Conservation (phyloP, 2,888 invertebrate genomes). For the Crocallis elinguaria region DNA sequence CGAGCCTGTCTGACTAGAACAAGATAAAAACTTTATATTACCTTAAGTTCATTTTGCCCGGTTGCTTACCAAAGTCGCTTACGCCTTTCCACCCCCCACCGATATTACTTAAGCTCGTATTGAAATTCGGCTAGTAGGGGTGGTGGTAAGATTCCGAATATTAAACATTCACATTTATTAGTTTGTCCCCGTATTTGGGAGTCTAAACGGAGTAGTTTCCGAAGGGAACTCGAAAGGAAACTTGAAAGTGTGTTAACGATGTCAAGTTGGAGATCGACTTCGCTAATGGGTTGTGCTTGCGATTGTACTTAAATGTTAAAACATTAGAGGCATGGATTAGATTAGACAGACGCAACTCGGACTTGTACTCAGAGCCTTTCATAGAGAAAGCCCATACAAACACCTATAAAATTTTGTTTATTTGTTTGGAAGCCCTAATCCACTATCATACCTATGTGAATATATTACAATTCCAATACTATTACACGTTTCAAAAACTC, state of each 20-base stretch:
- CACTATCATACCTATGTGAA: no score
- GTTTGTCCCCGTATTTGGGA: constrained; percentile 82
- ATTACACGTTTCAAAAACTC: no score
- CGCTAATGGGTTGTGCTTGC: constrained; percentile 63
- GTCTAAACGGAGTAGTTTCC: constrained; percentile 79
- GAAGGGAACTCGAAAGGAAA: constrained; percentile 44
- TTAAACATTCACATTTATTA: constrained; percentile 84
- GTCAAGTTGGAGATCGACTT: constrained; percentile 50
- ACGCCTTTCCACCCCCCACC: constrained; percentile 40
- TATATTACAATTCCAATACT: no score
- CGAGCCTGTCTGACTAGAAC: no score
- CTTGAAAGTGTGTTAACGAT: constrained; percentile 79
- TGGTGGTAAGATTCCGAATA: constrained; percentile 60
- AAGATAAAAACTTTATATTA: not conserved
- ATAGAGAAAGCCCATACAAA: no score
- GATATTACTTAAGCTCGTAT: constrained; percentile 78
- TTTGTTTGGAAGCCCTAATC: no score
- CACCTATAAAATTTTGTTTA: no score
- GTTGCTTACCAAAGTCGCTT: constrained; percentile 16
- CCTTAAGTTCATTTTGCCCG: not conserved
- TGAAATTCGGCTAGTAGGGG: constrained; percentile 59
- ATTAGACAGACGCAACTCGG: no score
- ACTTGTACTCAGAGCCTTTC: not conserved
- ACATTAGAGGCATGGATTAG: constrained; percentile 1
- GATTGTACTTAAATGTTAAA: constrained; percentile 32